Evolutionary conservation across 2,888 invertebrate genomes (phyloP), one percentile per base, ranked within the genome.

Genomic region (Xanthorhoe spadicearia): DNA sequence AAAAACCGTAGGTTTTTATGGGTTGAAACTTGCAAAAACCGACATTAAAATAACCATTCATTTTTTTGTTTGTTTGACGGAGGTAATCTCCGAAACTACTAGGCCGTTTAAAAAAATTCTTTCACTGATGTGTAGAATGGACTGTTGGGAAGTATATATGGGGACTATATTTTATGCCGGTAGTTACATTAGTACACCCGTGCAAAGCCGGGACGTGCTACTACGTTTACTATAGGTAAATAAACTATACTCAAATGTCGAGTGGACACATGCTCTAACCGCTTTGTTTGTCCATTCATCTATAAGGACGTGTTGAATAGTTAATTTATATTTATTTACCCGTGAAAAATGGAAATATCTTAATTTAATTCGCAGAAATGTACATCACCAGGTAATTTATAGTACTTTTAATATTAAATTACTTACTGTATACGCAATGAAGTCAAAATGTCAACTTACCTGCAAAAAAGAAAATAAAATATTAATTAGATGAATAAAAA

Each of bases 331-430:
- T 61, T 60, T 58, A 64, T 52, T 66, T 56, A 66, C 65, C 66
- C 68, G 63, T 75, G 61, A 73, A 73, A 74, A 74, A 61, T 15
- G 55, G 64, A 71, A 71, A 65, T 64, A 51, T 61, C 61, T 69
- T 64, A 53, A 59, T 58, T 63, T 55, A 66, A 68, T 53, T 68
- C 66, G 60, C 66, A 73, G 70, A 74, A 72, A 68, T 23, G 72
- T 77, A 69, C 71, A 73, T 75, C 77, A 81, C 71, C 78, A 79
- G 76, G 64, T 74, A 70, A 78, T 77, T 77, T 79, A 77, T 79
- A 54, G 68, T 54, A 63, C 43, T 69, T 71, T 77, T 73, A 75
- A 74, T 76, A 76, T 73, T 66, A 69, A 67, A 71, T 73, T 74
- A 78, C 74, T 74, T 60, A 72, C 72, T 63, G 69, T 69, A 74